Base-by-base conservation (phyloP, 92 coral and sea anemone genomes). In the Bergia sp. region DNA sequence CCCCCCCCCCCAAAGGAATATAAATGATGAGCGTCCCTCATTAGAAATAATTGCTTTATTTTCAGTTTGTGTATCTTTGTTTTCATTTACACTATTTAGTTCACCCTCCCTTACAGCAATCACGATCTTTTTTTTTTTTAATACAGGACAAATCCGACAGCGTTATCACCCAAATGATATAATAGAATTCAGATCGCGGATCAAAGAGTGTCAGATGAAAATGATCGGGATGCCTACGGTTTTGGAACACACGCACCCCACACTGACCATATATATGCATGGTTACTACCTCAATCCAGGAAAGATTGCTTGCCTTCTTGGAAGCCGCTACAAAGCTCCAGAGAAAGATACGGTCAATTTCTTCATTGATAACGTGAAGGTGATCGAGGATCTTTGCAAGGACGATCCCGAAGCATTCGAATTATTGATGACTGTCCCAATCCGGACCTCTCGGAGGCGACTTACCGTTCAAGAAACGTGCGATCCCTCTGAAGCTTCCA, bases 391-490 rank as follows among this genome's bases (percentile, higher is more conserved):
- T 23, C 40, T 90, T 20, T 90, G 86, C 3, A 57, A 69, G 44
- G 90, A 90, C 18, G 92, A 90, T 0, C 89, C 92, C 21, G 92
- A 90, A 79, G 92, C 92, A 9, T 90, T 61, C 23, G 76, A 77
- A 76, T 76, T 90, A 3, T 86, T 90, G 21, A 76, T 45, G 3
- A 85, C 89, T n/a, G 37, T 39, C 39, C 92, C 92, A 11, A 85
- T 79, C 7, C 92, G 92, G 18, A 10, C 85, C 7, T 21, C 89
- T 20, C 82, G 92, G 74, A 89, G 91, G 39, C 61, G 90, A 64
- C 23, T 85, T 86, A 53, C 77, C 1, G 85, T 85, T n/a, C 89
- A 72, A 15, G 92, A 90, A 49, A 20, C 65, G 43, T 61, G 76
- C 41, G 86, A 90, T 13, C 89, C 89, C 16, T 47, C 77, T 3